A percentile compares a stretch with the other conserved stretches of the same genome.
These are phyloP conservation scores for Carduelis carduelis DNA, from an alignment of 2,797 vertebrate genomes.

Conservation along the genomic window DNA sequence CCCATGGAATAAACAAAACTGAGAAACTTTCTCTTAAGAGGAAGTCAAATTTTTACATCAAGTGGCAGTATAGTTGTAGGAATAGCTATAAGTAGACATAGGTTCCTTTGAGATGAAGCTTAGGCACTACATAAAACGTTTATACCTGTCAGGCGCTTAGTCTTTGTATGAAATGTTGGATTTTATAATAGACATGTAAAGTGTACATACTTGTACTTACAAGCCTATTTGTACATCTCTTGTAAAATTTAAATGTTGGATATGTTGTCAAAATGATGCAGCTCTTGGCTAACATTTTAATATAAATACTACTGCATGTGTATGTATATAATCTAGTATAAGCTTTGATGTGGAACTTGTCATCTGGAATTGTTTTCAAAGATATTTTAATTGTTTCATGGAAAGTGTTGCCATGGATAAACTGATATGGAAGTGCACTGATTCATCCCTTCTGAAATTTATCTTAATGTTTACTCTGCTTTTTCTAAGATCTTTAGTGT, in stretches of 20 bases:
- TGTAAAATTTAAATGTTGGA: background rate
- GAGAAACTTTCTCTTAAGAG: background rate
- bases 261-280: background rate
- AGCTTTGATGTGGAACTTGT: conserved; percentile 12
- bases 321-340: background rate
- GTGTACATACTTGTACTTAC: background rate
- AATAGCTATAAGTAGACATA: background rate
- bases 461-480: background rate
- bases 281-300: background rate
- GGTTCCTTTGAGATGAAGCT: background rate
- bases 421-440: background rate
- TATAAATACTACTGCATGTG: background rate
- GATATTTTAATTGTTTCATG: background rate
- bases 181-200: background rate
- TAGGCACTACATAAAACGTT: background rate
- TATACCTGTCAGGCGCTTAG: background rate
- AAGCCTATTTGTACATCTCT: background rate
- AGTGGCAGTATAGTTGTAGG: background rate
- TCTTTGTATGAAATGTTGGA: background rate
- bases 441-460: conserved; percentile 15
- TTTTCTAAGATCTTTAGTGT: background rate
- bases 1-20: background rate
- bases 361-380: conserved; percentile 40
- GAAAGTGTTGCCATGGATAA: background rate
- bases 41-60: background rate